These are phyloP conservation scores for Pseudopodoces humilis DNA, from an alignment of 2,113 vertebrate species.

Conservation along the genomic window DNA sequence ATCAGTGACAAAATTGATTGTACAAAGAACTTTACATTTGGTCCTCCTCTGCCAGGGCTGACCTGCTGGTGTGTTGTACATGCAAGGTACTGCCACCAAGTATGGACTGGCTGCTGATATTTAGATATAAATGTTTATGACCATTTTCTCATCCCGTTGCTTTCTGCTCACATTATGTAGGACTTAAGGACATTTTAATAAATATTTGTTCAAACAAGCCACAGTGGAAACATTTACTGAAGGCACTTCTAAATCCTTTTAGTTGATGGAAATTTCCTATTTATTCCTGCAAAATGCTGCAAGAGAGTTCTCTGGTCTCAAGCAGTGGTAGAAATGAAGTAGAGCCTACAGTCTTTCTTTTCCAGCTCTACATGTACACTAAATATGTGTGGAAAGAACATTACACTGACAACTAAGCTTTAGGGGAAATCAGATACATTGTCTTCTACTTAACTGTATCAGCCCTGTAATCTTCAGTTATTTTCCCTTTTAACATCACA, in stretches of 20 bases:
- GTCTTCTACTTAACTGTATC: neutral
- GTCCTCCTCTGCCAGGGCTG: neutral
- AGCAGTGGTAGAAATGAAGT: neutral
- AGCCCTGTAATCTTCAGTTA: neutral
- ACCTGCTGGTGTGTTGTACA: accelerated
- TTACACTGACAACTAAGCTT: neutral
- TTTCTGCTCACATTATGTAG: neutral
- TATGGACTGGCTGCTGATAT: neutral
- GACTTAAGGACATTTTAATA: neutral
- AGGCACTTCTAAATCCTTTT: neutral
- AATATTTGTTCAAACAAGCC: neutral
- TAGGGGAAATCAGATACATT: neutral
- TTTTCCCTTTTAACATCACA: neutral
- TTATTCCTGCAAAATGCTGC: neutral
- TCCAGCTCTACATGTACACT: neutral
- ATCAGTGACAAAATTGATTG: neutral
- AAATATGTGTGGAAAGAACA: neutral
- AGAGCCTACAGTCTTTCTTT: neutral
- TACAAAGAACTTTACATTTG: neutral
- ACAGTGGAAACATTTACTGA: neutral
- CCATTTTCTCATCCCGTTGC: neutral
- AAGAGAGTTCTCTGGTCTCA: neutral
- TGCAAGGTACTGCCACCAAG: neutral
- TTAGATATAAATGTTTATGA: neutral
- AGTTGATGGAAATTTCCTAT: neutral